Percentiles rank a stretch among this genome's conserved stretches.
Evolutionary conservation across 2,797 vertebrate species (phyloP).

Genomic region (Mormyrus hasselquistii): DNA sequence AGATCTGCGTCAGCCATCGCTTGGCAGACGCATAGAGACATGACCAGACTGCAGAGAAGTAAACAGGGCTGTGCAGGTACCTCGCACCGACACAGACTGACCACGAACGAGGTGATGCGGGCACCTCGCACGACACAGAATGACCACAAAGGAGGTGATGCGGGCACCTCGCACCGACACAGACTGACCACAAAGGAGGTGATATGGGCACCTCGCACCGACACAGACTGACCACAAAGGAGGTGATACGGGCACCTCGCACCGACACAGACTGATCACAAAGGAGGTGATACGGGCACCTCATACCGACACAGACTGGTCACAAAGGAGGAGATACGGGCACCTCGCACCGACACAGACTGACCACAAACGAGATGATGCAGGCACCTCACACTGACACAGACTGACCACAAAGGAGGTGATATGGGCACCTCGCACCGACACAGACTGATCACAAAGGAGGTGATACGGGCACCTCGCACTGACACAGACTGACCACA

Average conservation of each 20-base stretch:
- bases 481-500: background rate
- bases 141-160: background rate
- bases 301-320: background rate
- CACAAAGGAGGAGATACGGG: background rate
- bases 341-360: background rate
- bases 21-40: slow-evolving; percentile 6
- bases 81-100: background rate
- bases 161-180: background rate
- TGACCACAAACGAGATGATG: background rate
- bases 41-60: background rate
- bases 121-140: background rate
- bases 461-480: background rate
- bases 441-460: background rate
- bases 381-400: background rate
- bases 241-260: background rate
- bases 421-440: background rate
- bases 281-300: background rate
- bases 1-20: background rate
- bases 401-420: background rate
- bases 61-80: background rate
- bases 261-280: background rate
- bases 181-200: background rate
- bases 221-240: background rate
- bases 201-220: background rate
- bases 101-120: background rate